A percentile compares a stretch with the other conserved stretches of the same genome.
Evolutionary conservation across 2,888 invertebrate genomes (phyloP).

Genomic region (Monochamus alternatus): DNA sequence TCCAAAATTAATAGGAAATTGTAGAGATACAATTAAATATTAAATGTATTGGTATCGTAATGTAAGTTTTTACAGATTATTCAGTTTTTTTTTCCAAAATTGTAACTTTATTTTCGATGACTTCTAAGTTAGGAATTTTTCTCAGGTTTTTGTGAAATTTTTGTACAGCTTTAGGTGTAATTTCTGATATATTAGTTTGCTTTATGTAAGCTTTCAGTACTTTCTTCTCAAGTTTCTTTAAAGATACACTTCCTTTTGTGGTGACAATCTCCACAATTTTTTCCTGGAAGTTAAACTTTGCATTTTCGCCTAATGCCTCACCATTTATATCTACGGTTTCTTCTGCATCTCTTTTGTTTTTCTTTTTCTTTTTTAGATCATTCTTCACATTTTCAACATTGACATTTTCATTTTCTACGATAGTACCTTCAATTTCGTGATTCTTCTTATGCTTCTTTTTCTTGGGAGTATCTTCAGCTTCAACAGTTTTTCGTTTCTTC

Average conservation of each 20-base stretch:
- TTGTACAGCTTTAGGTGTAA: constrained; percentile 78
- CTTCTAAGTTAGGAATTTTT: constrained; percentile 77
- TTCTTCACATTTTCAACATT: constrained; percentile 24
- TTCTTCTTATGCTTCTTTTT: constrained; percentile 67
- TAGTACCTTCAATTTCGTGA: constrained; percentile 68
- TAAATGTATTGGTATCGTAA: no score
- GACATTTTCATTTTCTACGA: neutral
- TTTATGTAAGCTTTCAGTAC: constrained; percentile 79
- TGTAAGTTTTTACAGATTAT: no score
- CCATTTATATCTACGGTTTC: constrained; percentile 51
- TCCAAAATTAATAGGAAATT: no score
- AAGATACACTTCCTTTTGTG: constrained; percentile 76
- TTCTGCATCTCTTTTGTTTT: constrained; percentile 17
- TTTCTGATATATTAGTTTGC: constrained; percentile 68
- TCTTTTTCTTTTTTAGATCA: constrained; percentile 7
- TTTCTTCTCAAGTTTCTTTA: constrained; percentile 85
- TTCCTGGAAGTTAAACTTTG: constrained; percentile 57
- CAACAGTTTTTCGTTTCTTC: constrained; percentile 40
- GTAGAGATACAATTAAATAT: no score
- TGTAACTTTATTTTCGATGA: constrained; percentile 74
- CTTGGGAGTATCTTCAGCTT: constrained; percentile 62
- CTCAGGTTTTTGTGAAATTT: constrained; percentile 83
- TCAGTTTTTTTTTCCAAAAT: neutral
- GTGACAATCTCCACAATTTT: constrained; percentile 64
- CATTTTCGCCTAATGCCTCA: neutral